Base-by-base conservation (phyloP, 2,888 invertebrate species). In the Diaphora mendica region DNA sequence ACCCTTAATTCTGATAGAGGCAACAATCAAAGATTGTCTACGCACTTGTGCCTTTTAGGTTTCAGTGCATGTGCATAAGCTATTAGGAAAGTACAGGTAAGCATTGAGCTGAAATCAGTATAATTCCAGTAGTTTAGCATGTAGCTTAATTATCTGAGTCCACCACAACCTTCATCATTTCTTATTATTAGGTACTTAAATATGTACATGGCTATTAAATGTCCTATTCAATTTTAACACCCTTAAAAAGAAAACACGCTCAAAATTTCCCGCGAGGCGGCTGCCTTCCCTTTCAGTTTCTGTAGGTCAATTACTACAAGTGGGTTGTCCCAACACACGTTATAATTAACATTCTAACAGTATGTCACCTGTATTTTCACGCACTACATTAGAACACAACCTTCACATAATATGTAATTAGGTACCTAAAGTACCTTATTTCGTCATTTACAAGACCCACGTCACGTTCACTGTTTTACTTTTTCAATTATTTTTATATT, bases 241-340 rank as follows among this genome's bases (percentile, higher is more conserved):
- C 17, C 26, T 8, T 30, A 17, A 44, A 64, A 65, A 39, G 39
- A 65, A 65, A 39, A 30, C 62, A 15, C 15, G n/a, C 15, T 62
- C 15, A 17, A 17, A 62, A 26, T 62, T 30, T 62, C 62, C 62
- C 2, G 30, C 5, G 30, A 62, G 62, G 30, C 15, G 26, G 26
- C 15, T 17, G 30, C 23, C 11, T 62, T 77, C 74, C 74, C 75
- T 71, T 82, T 73, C 72, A 44, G 72, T 71, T 77, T 74, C 69
- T 64, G 73, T 74, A 79, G 77, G 79, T 81, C 81, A 79, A 79
- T 81, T 77, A 81, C 74, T 72, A 72, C 66, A 81, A 77, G 76
- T 77, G 79, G 79, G 79, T 74, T 74, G 44, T 75, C 62, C 59
- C 74, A 69, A 67, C 75, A 76, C 77, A 75, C 77, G 15, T 13